These are phyloP conservation scores for Apamea sordens DNA, from an alignment of 2,888 invertebrate genomes.

Conservation along the genomic window DNA sequence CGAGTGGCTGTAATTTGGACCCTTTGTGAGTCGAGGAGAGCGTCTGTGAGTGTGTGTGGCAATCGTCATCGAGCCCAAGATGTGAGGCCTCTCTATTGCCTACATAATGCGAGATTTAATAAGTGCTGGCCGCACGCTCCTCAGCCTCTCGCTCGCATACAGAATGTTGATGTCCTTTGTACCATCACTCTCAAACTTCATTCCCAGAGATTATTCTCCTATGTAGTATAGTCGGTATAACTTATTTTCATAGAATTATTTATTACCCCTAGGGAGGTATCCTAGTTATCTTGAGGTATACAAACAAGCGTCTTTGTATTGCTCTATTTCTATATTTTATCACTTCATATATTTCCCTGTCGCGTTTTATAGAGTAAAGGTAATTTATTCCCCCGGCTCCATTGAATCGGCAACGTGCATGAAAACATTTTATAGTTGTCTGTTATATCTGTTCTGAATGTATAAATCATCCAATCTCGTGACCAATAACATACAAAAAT, in stretches of 20 bases:
- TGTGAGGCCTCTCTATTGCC: conserved; percentile 62
- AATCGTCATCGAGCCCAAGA: conserved; percentile 73
- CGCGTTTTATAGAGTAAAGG: conserved; percentile 52
- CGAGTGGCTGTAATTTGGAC: conserved; percentile 78
- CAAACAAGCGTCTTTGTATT: conserved; percentile 62
- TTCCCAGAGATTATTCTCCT: conserved; percentile 73
- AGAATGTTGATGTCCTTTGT: conserved; percentile 78
- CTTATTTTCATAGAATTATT: conserved; percentile 79
- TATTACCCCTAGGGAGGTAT: conserved; percentile 60
- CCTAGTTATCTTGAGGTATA: conserved; percentile 59
- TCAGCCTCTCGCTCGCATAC: conserved; percentile 43
- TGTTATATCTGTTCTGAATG: conserved; percentile 33
- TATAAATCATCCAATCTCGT: conserved; percentile 27
- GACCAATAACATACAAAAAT: conserved; percentile 30
- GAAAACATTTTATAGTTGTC: conserved; percentile 36
- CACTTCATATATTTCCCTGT: conserved; percentile 62
- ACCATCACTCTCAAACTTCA: conserved; percentile 74
- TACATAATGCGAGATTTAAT: conserved; percentile 79
- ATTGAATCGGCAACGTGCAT: conserved; percentile 49
- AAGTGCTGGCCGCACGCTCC: conserved; percentile 67
- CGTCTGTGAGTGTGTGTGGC: conserved; percentile 60
- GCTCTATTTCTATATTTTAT: conserved; percentile 65
- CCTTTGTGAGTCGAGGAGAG: conserved; percentile 76
- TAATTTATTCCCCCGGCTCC: conserved; percentile 46
- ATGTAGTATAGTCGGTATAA: conserved; percentile 77